Evolutionary conservation across 2,888 invertebrate genomes (phyloP).

Genomic region (Epistrophe grossulariae): DNA sequence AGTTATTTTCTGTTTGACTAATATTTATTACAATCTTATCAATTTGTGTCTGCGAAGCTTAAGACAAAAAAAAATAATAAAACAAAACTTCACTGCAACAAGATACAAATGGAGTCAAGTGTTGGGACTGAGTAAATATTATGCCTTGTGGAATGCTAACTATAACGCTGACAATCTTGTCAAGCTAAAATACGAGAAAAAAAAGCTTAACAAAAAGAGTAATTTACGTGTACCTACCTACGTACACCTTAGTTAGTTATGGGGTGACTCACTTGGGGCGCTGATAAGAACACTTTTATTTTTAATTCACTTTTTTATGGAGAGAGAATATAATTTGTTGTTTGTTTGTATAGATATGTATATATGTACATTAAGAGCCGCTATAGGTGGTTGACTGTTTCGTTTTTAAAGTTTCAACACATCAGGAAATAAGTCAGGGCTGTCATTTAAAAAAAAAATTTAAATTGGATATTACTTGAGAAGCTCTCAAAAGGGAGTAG

Average conservation of each 20-base stretch:
- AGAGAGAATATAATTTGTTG: conserved; percentile 15
- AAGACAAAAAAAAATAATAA: conserved; percentile 1
- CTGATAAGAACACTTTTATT: conserved; percentile 56
- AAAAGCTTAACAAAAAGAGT: conserved; percentile 39
- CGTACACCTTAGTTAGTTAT: not conserved
- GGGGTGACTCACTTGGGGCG: conserved; percentile 56
- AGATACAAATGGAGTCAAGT: conserved; percentile 44
- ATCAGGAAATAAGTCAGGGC: conserved; percentile 7
- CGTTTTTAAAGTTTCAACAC: not conserved
- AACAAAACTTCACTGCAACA: conserved; percentile 22
- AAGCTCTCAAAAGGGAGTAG: not conserved
- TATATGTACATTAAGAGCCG: not conserved
- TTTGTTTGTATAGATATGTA: not conserved
- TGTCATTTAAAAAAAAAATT: not conserved
- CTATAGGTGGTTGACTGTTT: conserved; percentile 3
- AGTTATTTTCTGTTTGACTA: conserved; percentile 15
- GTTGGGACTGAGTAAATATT: conserved; percentile 62
- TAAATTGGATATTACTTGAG: not conserved
- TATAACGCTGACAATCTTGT: conserved; percentile 55
- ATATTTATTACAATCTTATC: conserved; percentile 63
- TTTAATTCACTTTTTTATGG: conserved; percentile 9
- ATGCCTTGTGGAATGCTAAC: conserved; percentile 58
- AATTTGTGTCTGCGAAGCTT: conserved; percentile 48
- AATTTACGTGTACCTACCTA: conserved; percentile 34
- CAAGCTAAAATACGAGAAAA: conserved; percentile 6